Evolutionary conservation across 2,888 invertebrate species (phyloP), one percentile per base, ranked within the genome.

Genomic region (Parthenolecanium corni): DNA sequence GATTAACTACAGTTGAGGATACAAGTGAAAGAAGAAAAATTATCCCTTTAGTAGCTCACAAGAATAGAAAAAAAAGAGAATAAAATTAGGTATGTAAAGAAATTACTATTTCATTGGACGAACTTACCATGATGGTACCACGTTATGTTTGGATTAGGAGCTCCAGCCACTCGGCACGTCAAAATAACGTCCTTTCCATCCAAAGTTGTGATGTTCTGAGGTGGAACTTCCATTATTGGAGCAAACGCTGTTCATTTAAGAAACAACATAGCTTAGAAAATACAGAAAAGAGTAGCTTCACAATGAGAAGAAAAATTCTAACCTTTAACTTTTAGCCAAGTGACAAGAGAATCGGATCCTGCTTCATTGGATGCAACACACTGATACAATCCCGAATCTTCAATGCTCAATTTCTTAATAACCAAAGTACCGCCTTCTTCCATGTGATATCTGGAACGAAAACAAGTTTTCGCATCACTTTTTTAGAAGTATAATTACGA

Each of bases 261-360:
- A 53, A 31, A 53, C 11, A 25, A 38, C 6, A n/a, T 52, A 47
- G 6, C 21, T 31, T 21, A n/a, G 1, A 47, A 49, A 4, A 1
- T 9, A 16, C 47, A 18, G 2, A 52, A 52, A 47, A 20, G 16
- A 16, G 52, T 40, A 23, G 9, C 9, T 31, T 56, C 18, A 44
- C 20, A 58, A 47, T 2, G 25, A 47, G 25, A 58, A 6, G 9
- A 31, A 20, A 44, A 14, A 3, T 38, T 83, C 91, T 87, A 79
- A 94, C 94, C 93, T 83, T 92, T 93, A 25, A 94, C 92, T 77
- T 86, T 85, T 47, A 95, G 77, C 93, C 93, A 95, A 1, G 93
- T 90, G 68, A 86, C 86, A 66, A 86, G 82, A 3, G 90, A 89
- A 61, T 86, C 84, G 74, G 92, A 89, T 12, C 96, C 97, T 1